Evolutionary conservation across 1,140 invertebrate species (phyloP), one percentile per base, ranked within the genome.

Genomic region (Aricia agestis): DNA sequence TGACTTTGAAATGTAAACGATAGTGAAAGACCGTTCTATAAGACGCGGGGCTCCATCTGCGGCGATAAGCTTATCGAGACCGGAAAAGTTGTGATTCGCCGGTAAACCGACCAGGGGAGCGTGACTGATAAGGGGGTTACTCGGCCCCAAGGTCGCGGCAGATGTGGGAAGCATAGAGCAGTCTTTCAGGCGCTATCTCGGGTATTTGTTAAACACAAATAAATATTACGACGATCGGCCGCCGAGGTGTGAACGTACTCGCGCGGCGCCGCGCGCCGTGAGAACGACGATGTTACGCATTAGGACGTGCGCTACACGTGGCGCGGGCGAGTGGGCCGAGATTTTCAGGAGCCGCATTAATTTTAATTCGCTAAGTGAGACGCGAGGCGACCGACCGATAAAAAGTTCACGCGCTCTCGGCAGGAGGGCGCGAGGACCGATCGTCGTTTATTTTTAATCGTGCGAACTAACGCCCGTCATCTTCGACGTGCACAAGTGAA

Each of bases 91-190:
- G 72, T 82, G 85, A 88, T 87, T 88, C 74, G 82, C 82, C 81
- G 81, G 83, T 80, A 75, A 82, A 78, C 68, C 58, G 72, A 79
- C 80, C 80, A 81, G 77, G 81, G 78, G 77, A 84, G 82, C 78
- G 77, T 88, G 87, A 86, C 87, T 84, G 87, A 90, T 90, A 90
- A 88, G 82, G 78, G 80, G 79, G 86, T 87, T 86, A 88, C 83
- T 82, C 86, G 84, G 86, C 83, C 80, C 86, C 86, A 89, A 88
- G 86, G 86, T 87, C 86, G 87, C 76, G 80, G 82, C 88, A 90
- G 88, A 89, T 90, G 88, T 89, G 88, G 86, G 86, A 89, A 90
- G 5, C 36, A 36, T 81, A 90, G 80, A 80, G 84, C 74, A 75
- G 76, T 75, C 83, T 85, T 89, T 90, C 80, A 90, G 77, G 68